A percentile compares a stretch with the other conserved stretches of the same genome.
These are phyloP conservation scores for Archaeoteleia sp. DNA, from an alignment of 2,888 invertebrate genomes.

Conservation along the genomic window DNA sequence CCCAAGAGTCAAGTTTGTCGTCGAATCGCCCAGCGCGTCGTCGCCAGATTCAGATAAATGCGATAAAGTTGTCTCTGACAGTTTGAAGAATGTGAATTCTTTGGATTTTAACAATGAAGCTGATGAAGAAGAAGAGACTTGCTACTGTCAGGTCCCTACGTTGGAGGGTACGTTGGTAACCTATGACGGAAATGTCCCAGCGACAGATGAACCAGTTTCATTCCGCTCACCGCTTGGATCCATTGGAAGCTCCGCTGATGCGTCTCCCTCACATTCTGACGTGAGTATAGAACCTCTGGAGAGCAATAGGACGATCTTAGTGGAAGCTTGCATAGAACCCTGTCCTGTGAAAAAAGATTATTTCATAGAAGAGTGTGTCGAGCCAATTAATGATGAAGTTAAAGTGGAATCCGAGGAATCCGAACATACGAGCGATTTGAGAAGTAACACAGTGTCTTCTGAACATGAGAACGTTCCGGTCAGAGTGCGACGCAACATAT, in stretches of 20 bases:
- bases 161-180: no score
- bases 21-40: constrained; percentile 62
- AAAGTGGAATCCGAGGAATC: no score
- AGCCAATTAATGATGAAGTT: neutral
- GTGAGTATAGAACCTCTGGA: constrained; percentile 10
- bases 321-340: constrained; percentile 33
- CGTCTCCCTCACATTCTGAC: neutral
- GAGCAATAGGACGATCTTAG: constrained; percentile 13
- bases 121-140: constrained; percentile 25
- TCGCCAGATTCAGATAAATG: constrained; percentile 51
- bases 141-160: no score
- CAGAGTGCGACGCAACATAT: constrained; percentile 61
- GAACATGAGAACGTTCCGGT: constrained; percentile 36
- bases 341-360: neutral
- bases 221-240: no score
- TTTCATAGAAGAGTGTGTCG: neutral
- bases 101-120: constrained; percentile 15
- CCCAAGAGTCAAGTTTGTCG: constrained; percentile 65
- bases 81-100: constrained; percentile 46
- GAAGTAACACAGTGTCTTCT: no score
- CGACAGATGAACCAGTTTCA: no score
- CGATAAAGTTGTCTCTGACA: constrained; percentile 35
- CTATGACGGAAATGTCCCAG: no score
- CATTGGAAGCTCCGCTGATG: constrained; percentile 10
- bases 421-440: no score